Evolutionary conservation across 2,888 invertebrate species (phyloP), one percentile per base, ranked within the genome.

Genomic region (Drosophila acutilabella): DNA sequence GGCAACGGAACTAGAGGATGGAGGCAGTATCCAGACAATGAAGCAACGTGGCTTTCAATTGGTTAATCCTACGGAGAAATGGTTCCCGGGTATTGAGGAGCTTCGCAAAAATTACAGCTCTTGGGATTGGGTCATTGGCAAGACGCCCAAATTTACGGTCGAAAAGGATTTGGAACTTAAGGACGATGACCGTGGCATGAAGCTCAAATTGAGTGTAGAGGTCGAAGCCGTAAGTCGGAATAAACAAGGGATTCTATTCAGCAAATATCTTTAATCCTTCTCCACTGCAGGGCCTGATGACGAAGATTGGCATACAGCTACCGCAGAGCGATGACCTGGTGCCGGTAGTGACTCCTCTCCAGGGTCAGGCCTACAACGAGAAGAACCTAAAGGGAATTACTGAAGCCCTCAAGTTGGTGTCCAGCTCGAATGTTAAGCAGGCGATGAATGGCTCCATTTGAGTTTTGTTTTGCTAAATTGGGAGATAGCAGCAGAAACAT

Each of bases 101-200:
- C 93, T 97, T 64, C 94, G 94, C 62, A 93, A 94, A 41, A 95
- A 95, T 70, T 94, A 97, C 54, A 92, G 93, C 74, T 95, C 95
- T 26, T 98, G 98, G 97, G 95, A 97, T 65, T 98, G 98, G 98
- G 95, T 95, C 71, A 96, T 94, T 91, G 98, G 98, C 1, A 96
- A 95, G 90, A 97, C 98, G 0, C 98, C 98, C 0, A 94, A 95
- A 76, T 98, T 98, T 92, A 94, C 94, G 0, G 95, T 97, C 1
- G 90, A 92, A 65, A 93, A 92, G 56, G 92, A 92, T 20, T 66
- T 93, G 10, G 84, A 88, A 38, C 66, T 93, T 1, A 93, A 93
- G 60, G 94, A 94, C 56, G 92, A 93, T 23, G 93, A 93, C 88
- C 91, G 81, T 91, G 91, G 90, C 67, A 91, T 94, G 80, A 94